These are phyloP conservation scores for Chrysodeixis includens DNA, from an alignment of 2,888 invertebrate species.

Conservation along the genomic window DNA sequence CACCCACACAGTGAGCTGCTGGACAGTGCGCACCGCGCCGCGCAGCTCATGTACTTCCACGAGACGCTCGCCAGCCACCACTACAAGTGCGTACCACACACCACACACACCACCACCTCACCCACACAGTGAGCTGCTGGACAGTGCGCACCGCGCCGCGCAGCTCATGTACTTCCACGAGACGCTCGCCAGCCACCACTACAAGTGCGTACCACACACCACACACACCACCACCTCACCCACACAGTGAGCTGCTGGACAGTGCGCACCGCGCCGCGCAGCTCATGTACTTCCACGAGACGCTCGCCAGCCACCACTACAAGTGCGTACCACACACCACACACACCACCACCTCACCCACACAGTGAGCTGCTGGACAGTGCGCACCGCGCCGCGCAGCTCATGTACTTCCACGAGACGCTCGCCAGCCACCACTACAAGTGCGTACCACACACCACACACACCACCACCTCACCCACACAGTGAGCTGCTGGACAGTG, in stretches of 20 bases:
- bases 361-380: slow-evolving; percentile 91
- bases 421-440: slow-evolving; percentile 96
- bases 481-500: slow-evolving; percentile 90
- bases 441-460: slow-evolving; percentile 78
- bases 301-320: slow-evolving; percentile 96
- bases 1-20: slow-evolving; percentile 91
- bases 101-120: not conserved
- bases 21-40: slow-evolving; percentile 90
- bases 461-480: slow-evolving; percentile 74
- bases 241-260: slow-evolving; percentile 91
- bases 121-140: slow-evolving; percentile 91
- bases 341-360: not conserved
- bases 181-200: slow-evolving; percentile 95
- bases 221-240: not conserved
- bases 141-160: slow-evolving; percentile 90
- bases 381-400: slow-evolving; percentile 92
- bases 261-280: slow-evolving; percentile 91
- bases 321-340: slow-evolving; percentile 86
- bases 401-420: slow-evolving; percentile 97
- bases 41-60: slow-evolving; percentile 97
- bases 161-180: slow-evolving; percentile 98
- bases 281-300: slow-evolving; percentile 97
- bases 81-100: slow-evolving; percentile 91
- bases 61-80: slow-evolving; percentile 96
- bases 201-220: slow-evolving; percentile 90